Conservation (phyloP, 2,888 invertebrate species). For the Xylocampa areola region DNA sequence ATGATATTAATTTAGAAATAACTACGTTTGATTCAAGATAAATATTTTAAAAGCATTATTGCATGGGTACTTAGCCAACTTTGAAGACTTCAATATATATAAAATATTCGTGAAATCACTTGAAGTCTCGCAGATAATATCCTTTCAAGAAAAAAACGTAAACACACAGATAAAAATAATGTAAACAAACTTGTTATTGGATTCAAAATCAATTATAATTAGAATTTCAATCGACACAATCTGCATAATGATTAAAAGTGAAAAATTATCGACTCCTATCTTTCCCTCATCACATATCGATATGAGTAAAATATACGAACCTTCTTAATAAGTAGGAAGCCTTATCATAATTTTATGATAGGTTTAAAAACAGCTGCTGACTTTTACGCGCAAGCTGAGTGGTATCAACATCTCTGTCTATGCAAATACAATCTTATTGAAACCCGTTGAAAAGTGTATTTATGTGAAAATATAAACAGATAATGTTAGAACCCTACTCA, state of each 20-base stretch:
- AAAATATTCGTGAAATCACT: no score
- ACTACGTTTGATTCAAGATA: no score
- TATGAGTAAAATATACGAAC: slow-evolving; percentile 17
- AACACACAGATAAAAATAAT: neutral
- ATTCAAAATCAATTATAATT: slow-evolving; percentile 34
- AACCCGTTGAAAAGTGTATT: slow-evolving; percentile 1
- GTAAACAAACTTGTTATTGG: slow-evolving; percentile 17
- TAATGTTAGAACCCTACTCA: no score
- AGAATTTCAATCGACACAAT: slow-evolving; percentile 24
- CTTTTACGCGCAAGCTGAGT: neutral
- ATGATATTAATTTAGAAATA: no score
- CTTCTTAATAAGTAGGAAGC: slow-evolving; percentile 8
- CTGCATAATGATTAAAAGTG: slow-evolving; percentile 27
- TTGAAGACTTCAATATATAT: no score
- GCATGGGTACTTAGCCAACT: no score
- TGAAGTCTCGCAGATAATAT: no score
- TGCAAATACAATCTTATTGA: slow-evolving; percentile 17
- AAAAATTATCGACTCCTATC: slow-evolving; percentile 11
- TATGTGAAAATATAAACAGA: neutral
- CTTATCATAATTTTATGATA: slow-evolving; percentile 34
- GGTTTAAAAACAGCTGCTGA: slow-evolving; percentile 9
- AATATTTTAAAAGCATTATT: no score
- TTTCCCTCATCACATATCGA: slow-evolving; percentile 12
- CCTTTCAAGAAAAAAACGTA: neutral
- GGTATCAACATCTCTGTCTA: slow-evolving; percentile 8